phyloP scores from a whole-genome alignment of 2,888 invertebrate genomes.

The Portevinia maculata region DNA sequence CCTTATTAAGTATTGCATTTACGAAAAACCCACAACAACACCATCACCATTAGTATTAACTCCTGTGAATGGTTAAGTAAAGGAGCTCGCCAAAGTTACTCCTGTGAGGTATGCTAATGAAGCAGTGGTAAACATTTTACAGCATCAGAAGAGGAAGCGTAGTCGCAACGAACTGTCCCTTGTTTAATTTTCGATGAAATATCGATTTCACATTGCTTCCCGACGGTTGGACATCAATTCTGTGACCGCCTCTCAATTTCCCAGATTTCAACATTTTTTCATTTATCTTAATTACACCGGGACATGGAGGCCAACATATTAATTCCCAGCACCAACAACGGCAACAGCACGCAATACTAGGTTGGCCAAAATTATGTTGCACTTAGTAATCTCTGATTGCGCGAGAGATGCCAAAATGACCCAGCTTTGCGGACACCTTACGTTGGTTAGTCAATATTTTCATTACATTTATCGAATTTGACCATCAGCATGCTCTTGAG shows the following conservation, averaged over 20 bases:
- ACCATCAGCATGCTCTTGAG: slow-evolving; percentile 65
- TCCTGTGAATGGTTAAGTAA: slow-evolving; percentile 13
- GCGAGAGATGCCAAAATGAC: slow-evolving; percentile 24
- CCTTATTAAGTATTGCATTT: slow-evolving; percentile 50
- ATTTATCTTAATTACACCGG: slow-evolving; percentile 72
- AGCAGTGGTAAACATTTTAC: slow-evolving; percentile 6
- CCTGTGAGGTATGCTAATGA: slow-evolving; percentile 62
- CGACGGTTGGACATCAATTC: slow-evolving; percentile 51
- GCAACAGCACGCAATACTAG: not conserved
- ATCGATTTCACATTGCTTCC: slow-evolving; percentile 57
- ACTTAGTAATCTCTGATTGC: slow-evolving; percentile 16
- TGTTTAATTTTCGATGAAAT: slow-evolving; percentile 67
- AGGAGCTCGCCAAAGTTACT: slow-evolving; percentile 3
- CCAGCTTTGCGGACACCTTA: slow-evolving; percentile 4
- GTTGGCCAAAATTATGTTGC: slow-evolving; percentile 2
- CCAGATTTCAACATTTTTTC: slow-evolving; percentile 51
- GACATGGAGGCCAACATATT: slow-evolving; percentile 62
- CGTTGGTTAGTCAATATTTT: slow-evolving; percentile 56
- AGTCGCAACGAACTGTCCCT: too few relatives aligned
- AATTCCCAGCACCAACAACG: slow-evolving; percentile 37
- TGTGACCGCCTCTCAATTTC: slow-evolving; percentile 14
- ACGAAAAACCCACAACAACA: slow-evolving; percentile 20
- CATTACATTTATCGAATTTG: slow-evolving; percentile 65
- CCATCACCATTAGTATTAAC: slow-evolving; percentile 18
- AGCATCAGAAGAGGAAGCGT: slow-evolving; percentile 31